These are phyloP conservation scores for Amiota mariae DNA, from an alignment of 2,888 invertebrate species.

Conservation along the genomic window DNA sequence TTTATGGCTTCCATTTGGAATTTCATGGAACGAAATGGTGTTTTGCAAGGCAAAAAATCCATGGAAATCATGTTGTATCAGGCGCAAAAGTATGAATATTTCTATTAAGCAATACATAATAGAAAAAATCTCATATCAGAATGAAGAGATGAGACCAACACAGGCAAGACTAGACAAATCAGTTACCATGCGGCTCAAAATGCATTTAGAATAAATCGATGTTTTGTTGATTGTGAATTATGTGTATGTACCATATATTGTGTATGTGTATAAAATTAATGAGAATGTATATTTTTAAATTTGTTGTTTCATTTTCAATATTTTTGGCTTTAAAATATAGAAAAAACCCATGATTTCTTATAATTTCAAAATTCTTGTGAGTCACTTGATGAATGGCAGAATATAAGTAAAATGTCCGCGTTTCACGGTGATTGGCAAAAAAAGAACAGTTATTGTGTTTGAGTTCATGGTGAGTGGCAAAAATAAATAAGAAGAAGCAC, in stretches of 20 bases:
- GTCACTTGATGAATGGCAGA: too few relatives aligned
- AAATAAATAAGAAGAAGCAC: too few relatives aligned
- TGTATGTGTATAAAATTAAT: background rate
- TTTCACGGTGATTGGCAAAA: too few relatives aligned
- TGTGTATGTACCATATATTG: background rate
- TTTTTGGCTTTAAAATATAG: too few relatives aligned
- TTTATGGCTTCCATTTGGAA: conserved; percentile 90
- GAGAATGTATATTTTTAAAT: too few relatives aligned
- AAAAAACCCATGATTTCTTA: too few relatives aligned
- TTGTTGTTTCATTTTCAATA: too few relatives aligned
- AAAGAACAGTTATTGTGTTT: too few relatives aligned
- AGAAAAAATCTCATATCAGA: background rate
- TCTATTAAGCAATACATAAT: conserved; percentile 45
- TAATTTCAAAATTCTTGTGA: too few relatives aligned
- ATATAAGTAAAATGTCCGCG: too few relatives aligned
- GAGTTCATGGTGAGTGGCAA: too few relatives aligned
- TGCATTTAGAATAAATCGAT: conserved; percentile 54
- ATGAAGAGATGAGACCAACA: conserved; percentile 38
- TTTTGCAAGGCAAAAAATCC: conserved; percentile 82
- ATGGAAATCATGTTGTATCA: conserved; percentile 77
- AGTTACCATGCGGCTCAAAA: conserved; percentile 54
- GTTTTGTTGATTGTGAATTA: conserved; percentile 9
- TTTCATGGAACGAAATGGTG: conserved; percentile 84
- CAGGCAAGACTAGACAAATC: background rate
- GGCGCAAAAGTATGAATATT: conserved; percentile 61